Evolutionary conservation across 2,888 invertebrate genomes (phyloP), one percentile per base, ranked within the genome.

Genomic region (Caenorhabditis plicata): DNA sequence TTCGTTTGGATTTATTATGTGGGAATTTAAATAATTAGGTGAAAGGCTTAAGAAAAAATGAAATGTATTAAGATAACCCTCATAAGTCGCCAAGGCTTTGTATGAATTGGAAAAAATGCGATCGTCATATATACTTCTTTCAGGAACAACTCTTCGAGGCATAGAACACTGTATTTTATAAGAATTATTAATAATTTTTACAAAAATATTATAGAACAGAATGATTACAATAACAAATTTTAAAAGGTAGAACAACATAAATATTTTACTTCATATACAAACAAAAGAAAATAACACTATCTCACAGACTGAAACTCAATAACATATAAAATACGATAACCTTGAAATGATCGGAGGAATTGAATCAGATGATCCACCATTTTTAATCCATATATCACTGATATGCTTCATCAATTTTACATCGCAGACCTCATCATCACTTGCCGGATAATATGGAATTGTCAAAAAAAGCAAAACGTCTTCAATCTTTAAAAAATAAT

Each of bases 321-420:
- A 39, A 32, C 58, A 58, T 17, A 58, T 15, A 33, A 48, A 58
- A 53, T 58, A 58, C 15, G 42, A 35, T 41, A 65, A 61, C 41
- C 64, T 42, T 33, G 64, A 51, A 22, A 65, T 50, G 40, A 65
- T 61, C 22, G 64, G 64, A 11, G 56, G 42, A 20, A 65, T 57
- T 25, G 61, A 61, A 48, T 65, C 64, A 15, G 35, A 26, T 4
- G 49, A 41, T 13, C 61, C 64, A 3, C 64, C 64, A 22, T 46
- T 46, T 26, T 43, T 43, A 13, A 53, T 65, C 64, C 64, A 65
- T 15, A 33, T 46, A 26, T 27, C 33, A 2, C 41, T 47, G 17
- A 65, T 33, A 19, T 55, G 51, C 57, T 33, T 31, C 23, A 41
- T 42, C 42, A 58, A 43, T 19, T 44, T 43, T 5, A 32, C 47